A percentile compares a stretch with the other conserved stretches of the same genome.
Evolutionary conservation across 2,797 vertebrate genomes (phyloP).

Genomic region (Centropyge bicolor): DNA sequence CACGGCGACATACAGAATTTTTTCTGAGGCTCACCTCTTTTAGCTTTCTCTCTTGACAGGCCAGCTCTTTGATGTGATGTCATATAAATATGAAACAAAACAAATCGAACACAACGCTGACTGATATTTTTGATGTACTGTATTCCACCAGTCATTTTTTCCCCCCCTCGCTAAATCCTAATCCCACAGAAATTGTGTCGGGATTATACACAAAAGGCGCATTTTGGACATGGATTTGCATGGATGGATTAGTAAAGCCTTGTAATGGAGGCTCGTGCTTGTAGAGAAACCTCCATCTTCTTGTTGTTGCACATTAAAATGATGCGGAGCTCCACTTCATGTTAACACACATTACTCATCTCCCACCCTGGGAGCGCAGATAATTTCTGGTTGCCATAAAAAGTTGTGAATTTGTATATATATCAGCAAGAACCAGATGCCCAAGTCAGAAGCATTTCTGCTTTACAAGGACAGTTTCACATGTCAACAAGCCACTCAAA

Average conservation of each 20-base stretch:
- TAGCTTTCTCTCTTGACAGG: slow-evolving; percentile 20
- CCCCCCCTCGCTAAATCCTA: slow-evolving; percentile 73
- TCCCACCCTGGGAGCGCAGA: slow-evolving; percentile 64
- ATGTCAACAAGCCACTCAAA: slow-evolving; percentile 65
- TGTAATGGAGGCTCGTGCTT: slow-evolving; percentile 81
- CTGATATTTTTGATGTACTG: slow-evolving; percentile 66
- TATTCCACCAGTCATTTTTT: slow-evolving; percentile 66
- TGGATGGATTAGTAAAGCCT: slow-evolving; percentile 84
- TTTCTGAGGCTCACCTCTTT: slow-evolving; percentile 22
- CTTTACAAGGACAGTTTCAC: slow-evolving; percentile 65
- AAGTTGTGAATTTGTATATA: slow-evolving; percentile 67
- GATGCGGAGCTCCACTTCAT: slow-evolving; percentile 59
- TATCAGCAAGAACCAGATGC: slow-evolving; percentile 80
- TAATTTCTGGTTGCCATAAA: slow-evolving; percentile 64
- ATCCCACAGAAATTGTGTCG: slow-evolving; percentile 82
- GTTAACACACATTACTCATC: slow-evolving; percentile 74
- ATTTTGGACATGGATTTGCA: slow-evolving; percentile 86
- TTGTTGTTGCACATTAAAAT: slow-evolving; percentile 71
- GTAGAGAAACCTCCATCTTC: slow-evolving; percentile 69
- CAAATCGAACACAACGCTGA: slow-evolving; percentile 63
- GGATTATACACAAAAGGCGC: slow-evolving; percentile 86
- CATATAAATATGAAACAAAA: slow-evolving; percentile 51
- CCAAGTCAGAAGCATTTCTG: slow-evolving; percentile 56
- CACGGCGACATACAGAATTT: background rate
- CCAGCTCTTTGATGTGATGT: slow-evolving; percentile 63